Evolutionary conservation across 2,113 vertebrate genomes (phyloP), one percentile per base, ranked within the genome.

Genomic region (Amblyopsis rosae): DNA sequence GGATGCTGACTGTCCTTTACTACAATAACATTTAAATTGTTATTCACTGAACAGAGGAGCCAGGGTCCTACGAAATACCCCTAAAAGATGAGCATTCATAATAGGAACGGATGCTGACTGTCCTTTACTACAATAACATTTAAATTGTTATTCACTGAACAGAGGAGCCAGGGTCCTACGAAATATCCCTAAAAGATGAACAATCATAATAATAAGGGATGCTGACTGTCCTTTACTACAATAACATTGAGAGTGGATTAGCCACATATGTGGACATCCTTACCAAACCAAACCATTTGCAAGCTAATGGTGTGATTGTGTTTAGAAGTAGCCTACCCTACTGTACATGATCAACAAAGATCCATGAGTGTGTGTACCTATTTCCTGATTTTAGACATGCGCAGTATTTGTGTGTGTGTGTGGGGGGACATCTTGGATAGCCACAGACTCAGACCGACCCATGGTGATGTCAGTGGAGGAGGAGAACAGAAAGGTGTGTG

Each of bases 401-500:
- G 12, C n/a, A 12, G 5, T 47, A 35, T 58, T 53, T 49, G 56
- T 35, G 58, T 51, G 68, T 85, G 75, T 62, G 50, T 8, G 17
- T 76, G 50, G 57, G 60, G 64, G 73, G 69, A 46, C 65, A 77
- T 76, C 82, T 84, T 80, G 72, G 84, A 83, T 70, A 17, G 17
- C 50, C 41, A 45, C 35, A 41, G 35, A 62, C 11, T 51, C 67
- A 84, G 75, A 81, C 69, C 72, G 65, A 80, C 68, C 70, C 62
- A 70, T 50, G 60, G 80, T 64, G 73, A 70, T 56, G 68, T 66
- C 76, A 80, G 69, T 49, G 61, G 72, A 76, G 67, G 71, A 53
- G 77, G 77, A 67, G 70, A 75, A 72, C 71, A 74, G 59, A 76
- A 70, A 83, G 81, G 79, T 82, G 79, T 69, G 51, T 6, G 41